Evolutionary conservation across 1,140 invertebrate species (phyloP), one percentile per base, ranked within the genome.

Genomic region (Ylistrum balloti): DNA sequence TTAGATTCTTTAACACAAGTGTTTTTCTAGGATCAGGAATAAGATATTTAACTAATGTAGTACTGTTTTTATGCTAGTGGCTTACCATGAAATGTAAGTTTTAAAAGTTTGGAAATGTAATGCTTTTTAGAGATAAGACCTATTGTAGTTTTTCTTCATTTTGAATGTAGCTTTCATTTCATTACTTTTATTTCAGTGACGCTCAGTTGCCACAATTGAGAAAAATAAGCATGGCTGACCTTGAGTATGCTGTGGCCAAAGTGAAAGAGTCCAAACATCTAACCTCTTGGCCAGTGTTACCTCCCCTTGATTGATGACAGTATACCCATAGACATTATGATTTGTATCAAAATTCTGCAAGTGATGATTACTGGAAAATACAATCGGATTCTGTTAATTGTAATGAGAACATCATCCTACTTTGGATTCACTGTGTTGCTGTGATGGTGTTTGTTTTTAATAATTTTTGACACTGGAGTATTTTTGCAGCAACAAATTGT

Each of bases 201-300:
- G 56, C 56, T 35, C 28, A 88, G 32, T 33, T 89, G 34, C 89
- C 48, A n/a, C 87, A 85, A 38, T 87, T 93, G 48, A 88, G 94
- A 32, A 38, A 88, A 0, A 90, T 94, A 48, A 91, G 74, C 22
- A 90, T 94, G 91, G 56, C 41, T 2, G 94, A 94, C 87, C 87
- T 94, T 32, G 90, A 92, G 74, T 86, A 85, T 87, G 94, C 92
- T 33, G 91, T 94, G 20, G 88, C 89, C n/a, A 93, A 93, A 88
- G 91, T 94, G 22, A 88, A 90, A 33, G 86, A 91, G 33, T 91
- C 93, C 1, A 94, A 94, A 89, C 85, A 91, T 74, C 38, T 87
- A 87, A 87, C 56, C 7, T 74, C 56, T n/a, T 5, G 56, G n/a
- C 5, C 56, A 74, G 1, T 74, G 22, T 2, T 28, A 5, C 28